Percentiles rank a stretch among this genome's conserved stretches.
Conservation (phyloP, 2,113 vertebrate species). For the Indicator maculatus region DNA sequence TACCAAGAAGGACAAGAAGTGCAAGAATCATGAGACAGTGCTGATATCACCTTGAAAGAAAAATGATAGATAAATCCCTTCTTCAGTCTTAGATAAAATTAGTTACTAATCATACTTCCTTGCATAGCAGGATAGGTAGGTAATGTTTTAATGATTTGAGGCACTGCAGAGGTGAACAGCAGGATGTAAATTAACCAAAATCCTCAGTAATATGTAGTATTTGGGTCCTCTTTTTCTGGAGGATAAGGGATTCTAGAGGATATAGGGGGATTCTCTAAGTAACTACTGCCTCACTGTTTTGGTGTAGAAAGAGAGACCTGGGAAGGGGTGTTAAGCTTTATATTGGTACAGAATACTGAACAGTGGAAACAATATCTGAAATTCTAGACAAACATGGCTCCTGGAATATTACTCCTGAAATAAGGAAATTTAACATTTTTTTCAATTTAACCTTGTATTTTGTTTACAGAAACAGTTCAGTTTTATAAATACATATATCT, state of each 20-base stretch:
- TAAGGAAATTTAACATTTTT: neutral
- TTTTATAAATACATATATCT: neutral
- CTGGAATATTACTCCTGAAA: neutral
- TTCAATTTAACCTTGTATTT: neutral
- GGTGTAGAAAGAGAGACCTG: neutral
- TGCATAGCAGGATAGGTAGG: neutral
- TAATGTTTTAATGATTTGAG: constrained; percentile 7
- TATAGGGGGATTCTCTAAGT: neutral
- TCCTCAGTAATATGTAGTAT: neutral
- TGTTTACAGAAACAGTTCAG: neutral
- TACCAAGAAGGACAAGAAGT: neutral
- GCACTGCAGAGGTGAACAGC: neutral
- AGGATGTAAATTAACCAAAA: neutral
- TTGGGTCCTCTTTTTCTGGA: neutral
- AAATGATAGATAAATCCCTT: neutral
- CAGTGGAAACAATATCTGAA: neutral
- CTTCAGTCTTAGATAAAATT: neutral
- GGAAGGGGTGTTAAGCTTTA: neutral
- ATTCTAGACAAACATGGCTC: neutral
- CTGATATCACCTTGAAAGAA: neutral
- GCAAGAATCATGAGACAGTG: neutral
- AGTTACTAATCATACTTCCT: neutral
- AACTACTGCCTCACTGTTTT: neutral
- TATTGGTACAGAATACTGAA: neutral
- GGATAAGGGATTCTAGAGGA: neutral